Conservation (phyloP, 2,113 vertebrate genomes). For the Poeciliopsis occidentalis region DNA sequence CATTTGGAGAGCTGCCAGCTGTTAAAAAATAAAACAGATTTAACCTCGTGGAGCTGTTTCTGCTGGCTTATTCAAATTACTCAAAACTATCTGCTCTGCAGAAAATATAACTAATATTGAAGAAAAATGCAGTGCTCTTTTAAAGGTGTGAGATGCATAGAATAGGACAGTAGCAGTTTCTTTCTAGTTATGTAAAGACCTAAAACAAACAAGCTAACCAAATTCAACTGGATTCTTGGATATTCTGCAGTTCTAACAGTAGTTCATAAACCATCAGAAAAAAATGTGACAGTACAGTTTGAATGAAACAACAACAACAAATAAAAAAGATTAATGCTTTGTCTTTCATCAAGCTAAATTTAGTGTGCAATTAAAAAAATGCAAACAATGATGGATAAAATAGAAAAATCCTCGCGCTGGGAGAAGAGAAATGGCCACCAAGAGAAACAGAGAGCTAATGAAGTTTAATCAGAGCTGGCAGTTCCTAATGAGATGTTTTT, state of each 20-base stretch:
- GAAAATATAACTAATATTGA: neutral
- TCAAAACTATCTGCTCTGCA: neutral
- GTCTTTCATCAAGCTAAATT: neutral
- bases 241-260: neutral
- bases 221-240: neutral
- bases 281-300: neutral
- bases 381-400: constrained; percentile 1
- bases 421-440: neutral
- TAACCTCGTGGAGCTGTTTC: neutral
- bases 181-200: neutral
- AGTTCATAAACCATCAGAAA: neutral
- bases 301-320: neutral
- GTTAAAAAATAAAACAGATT: neutral
- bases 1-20: neutral
- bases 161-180: neutral
- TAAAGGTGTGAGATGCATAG: neutral
- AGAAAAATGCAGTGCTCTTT: neutral
- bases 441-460: constrained; percentile 39
- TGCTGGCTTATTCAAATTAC: neutral
- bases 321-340: neutral
- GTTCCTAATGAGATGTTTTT: constrained; percentile 47
- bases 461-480: constrained; percentile 51
- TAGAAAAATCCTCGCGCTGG: neutral
- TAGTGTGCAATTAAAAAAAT: neutral
- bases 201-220: neutral